These are phyloP conservation scores for Microplitis deprimator DNA, from an alignment of 2,888 invertebrate genomes.

Conservation along the genomic window DNA sequence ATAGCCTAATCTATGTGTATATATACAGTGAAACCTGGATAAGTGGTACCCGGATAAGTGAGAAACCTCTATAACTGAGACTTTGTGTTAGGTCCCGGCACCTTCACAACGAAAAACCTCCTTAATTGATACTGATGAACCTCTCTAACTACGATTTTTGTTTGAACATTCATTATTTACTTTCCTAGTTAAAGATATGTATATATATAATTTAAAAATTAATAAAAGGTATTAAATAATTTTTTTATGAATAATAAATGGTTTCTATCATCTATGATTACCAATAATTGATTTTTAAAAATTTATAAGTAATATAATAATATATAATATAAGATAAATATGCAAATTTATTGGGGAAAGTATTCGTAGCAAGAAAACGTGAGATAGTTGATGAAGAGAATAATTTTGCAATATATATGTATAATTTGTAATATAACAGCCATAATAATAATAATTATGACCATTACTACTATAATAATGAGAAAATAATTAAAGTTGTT, in stretches of 20 bases:
- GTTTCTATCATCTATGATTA: not conserved
- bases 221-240: not conserved
- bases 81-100: too few species aligned
- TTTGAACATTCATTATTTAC: too few species aligned
- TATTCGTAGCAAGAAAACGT: conserved; percentile 51
- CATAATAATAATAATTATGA: conserved; percentile 35
- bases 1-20: too few species aligned
- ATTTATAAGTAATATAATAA: not conserved
- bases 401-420: conserved; percentile 62
- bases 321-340: not conserved
- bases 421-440: conserved; percentile 39
- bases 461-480: conserved; percentile 6
- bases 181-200: not conserved
- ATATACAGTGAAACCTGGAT: too few species aligned
- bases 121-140: too few species aligned
- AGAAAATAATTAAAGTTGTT: conserved; percentile 19
- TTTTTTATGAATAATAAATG: not conserved
- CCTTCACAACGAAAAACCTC: too few species aligned
- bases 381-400: conserved; percentile 54
- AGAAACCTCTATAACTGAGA: too few species aligned
- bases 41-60: too few species aligned
- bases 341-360: conserved; percentile 27
- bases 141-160: too few species aligned
- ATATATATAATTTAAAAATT: not conserved
- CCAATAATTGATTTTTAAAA: not conserved